Conservation (phyloP, 2,113 vertebrate species). For the Hippocampus zosterae region DNA sequence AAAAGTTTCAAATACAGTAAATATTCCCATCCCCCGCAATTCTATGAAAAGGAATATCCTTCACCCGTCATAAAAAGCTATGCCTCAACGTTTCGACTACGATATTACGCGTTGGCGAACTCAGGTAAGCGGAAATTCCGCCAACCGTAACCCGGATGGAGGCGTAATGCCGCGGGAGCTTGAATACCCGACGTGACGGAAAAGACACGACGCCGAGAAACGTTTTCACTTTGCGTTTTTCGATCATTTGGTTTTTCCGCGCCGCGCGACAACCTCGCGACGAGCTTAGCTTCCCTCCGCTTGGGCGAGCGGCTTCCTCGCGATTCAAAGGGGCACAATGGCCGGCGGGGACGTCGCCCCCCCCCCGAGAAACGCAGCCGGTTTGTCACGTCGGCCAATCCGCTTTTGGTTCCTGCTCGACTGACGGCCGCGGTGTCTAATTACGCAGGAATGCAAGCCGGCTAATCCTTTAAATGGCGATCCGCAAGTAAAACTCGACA, state of each 20-base stretch:
- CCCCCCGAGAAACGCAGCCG: conserved; percentile 46
- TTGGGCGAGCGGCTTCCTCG: conserved; percentile 6
- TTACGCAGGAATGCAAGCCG: conserved; percentile 70
- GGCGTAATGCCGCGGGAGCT: too few species aligned
- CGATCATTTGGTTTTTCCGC: conserved; percentile 37
- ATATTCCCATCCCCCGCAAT: too few species aligned
- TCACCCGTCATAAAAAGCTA: too few species aligned
- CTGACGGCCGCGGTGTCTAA: conserved; percentile 66
- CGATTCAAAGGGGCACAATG: conserved; percentile 44
- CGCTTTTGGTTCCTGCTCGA: conserved; percentile 60
- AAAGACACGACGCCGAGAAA: too few species aligned
- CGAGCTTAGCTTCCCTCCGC: background rate
- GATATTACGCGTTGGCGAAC: too few species aligned
- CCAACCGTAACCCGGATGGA: too few species aligned
- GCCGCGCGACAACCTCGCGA: background rate
- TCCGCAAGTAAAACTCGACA: conserved; percentile 56
- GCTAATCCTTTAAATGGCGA: conserved; percentile 72
- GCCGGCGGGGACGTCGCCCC: conserved; percentile 46
- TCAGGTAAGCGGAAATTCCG: too few species aligned
- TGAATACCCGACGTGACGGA: too few species aligned
- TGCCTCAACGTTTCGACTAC: too few species aligned
- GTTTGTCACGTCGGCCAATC: conserved; percentile 58
- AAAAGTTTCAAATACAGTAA: background rate
- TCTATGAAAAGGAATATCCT: too few species aligned
- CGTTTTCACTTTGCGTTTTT: too few species aligned